These are phyloP conservation scores for Orycteropus afer DNA, from an alignment of 2,113 vertebrate genomes.

Conservation along the genomic window DNA sequence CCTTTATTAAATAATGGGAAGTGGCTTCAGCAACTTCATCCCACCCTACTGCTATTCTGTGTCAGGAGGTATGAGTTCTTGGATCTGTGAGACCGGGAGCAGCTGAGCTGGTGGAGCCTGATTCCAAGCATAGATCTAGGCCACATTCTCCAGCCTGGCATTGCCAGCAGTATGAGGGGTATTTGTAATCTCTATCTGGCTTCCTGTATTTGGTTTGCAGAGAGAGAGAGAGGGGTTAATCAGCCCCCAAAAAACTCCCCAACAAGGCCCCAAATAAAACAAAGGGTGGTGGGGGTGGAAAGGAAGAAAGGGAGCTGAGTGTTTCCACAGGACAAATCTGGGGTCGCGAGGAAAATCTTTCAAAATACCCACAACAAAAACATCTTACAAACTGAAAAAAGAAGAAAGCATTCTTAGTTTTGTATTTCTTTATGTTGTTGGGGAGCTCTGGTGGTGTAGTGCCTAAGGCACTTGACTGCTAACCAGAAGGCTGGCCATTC, in stretches of 20 bases:
- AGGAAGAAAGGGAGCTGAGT: background rate
- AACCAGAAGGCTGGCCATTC: no score
- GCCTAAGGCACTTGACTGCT: no score
- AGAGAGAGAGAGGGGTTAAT: background rate
- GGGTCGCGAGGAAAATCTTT: background rate
- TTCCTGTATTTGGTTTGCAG: background rate
- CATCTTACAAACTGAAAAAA: background rate
- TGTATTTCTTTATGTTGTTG: background rate
- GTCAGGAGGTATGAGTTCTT: background rate
- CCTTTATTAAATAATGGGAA: background rate
- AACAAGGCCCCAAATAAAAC: background rate
- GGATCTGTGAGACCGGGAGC: background rate
- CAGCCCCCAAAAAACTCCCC: background rate
- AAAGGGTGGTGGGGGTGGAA: background rate
- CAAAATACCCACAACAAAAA: background rate
- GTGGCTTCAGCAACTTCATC: background rate
- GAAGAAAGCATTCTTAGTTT: background rate
- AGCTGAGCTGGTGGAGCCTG: background rate
- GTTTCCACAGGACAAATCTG: background rate
- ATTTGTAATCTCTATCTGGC: background rate
- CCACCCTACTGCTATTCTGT: no score
- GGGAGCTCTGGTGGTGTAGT: no score
- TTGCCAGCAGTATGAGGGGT: background rate
- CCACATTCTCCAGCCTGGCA: background rate
- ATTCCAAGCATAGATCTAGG: background rate